These are phyloP conservation scores for Calyptommatus sinebrachiatus DNA, from an alignment of 2,113 vertebrate species.

Conservation along the genomic window DNA sequence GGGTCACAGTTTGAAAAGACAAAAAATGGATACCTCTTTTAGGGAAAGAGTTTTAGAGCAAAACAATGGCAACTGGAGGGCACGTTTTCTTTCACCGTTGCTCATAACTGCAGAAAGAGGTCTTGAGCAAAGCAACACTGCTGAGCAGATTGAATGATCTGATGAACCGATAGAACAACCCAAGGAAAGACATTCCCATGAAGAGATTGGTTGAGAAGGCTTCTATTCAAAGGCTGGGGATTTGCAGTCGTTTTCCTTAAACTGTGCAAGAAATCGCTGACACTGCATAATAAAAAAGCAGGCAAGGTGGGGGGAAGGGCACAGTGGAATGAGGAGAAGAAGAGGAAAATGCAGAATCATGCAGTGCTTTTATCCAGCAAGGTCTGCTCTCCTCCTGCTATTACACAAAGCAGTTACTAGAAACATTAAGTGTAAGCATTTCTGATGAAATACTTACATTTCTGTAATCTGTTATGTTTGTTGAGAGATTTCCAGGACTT, in stretches of 20 bases:
- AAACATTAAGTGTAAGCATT: slow-evolving; percentile 36
- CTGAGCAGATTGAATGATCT: slow-evolving; percentile 19
- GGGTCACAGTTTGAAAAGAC: slow-evolving; percentile 32
- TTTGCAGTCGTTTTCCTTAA: slow-evolving; percentile 50
- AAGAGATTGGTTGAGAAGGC: slow-evolving; percentile 50
- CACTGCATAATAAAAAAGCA: slow-evolving; percentile 37
- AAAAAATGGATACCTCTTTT: neutral
- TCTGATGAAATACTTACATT: slow-evolving; percentile 53
- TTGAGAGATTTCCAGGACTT: slow-evolving; percentile 50
- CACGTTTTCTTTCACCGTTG: slow-evolving; percentile 44
- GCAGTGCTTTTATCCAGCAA: slow-evolving; percentile 46
- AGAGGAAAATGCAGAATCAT: slow-evolving; percentile 17
- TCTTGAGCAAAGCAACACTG: slow-evolving; percentile 49
- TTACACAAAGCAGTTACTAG: slow-evolving; percentile 41
- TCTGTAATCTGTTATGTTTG: slow-evolving; percentile 46
- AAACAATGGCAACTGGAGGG: slow-evolving; percentile 45
- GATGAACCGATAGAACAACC: slow-evolving; percentile 30
- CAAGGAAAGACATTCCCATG: slow-evolving; percentile 42
- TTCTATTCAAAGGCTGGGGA: slow-evolving; percentile 39
- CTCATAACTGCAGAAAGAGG: slow-evolving; percentile 43
- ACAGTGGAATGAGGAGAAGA: slow-evolving; percentile 18
- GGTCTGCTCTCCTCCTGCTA: slow-evolving; percentile 23
- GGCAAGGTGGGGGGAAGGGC: slow-evolving; percentile 17
- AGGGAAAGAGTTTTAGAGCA: slow-evolving; percentile 30
- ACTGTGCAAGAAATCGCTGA: slow-evolving; percentile 61